Evolutionary conservation across 2,797 vertebrate genomes (phyloP).

Genomic region (Smutsia gigantea): DNA sequence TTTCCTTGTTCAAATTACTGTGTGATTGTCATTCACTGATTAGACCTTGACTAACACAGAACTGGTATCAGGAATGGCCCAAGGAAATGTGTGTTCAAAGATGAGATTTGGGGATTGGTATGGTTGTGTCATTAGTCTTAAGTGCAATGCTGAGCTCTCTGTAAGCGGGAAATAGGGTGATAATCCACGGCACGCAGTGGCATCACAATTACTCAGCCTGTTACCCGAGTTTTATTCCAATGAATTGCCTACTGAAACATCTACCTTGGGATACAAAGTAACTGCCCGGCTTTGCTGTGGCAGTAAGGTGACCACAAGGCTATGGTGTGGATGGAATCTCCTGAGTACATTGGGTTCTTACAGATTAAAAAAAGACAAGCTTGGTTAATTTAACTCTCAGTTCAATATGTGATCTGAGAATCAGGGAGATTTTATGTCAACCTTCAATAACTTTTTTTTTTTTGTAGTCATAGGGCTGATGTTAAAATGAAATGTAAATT

Average conservation of each 20-base stretch:
- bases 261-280: neutral
- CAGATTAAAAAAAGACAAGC: neutral
- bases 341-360: neutral
- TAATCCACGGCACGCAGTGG: neutral
- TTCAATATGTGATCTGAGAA: neutral
- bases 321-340: neutral
- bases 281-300: no score
- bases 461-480: neutral
- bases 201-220: neutral
- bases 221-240: neutral
- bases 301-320: neutral
- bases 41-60: neutral
- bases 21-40: neutral
- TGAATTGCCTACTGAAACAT: neutral
- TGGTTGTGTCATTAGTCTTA: neutral
- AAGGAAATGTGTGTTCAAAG: neutral
- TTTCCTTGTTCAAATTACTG: neutral
- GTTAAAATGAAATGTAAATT: slow-evolving; percentile 44
- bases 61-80: neutral
- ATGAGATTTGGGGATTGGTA: neutral
- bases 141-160: neutral
- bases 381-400: neutral
- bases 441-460: neutral
- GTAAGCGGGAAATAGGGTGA: neutral
- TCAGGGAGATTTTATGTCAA: neutral